Evolutionary conservation across 2,888 invertebrate genomes (phyloP).

Genomic region (Sphinx pinastri): DNA sequence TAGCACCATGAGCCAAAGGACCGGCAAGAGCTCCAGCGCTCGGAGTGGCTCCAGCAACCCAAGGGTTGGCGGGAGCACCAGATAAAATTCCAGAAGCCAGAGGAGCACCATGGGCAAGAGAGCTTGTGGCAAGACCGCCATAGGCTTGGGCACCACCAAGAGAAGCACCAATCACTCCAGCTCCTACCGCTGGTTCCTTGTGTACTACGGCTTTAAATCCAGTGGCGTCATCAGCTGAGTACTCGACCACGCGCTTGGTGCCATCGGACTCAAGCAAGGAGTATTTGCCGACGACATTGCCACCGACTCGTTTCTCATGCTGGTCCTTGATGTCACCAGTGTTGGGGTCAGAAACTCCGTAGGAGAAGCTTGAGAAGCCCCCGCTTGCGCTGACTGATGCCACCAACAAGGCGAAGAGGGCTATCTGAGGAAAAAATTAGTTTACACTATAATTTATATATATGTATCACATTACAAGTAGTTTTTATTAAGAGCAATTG

Average conservation of each 20-base stretch:
- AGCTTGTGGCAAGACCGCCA: constrained; percentile 1
- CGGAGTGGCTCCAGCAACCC: constrained; percentile 18
- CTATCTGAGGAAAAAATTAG: constrained; percentile 56
- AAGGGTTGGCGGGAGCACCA: constrained; percentile 20
- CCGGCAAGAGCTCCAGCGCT: constrained; percentile 1
- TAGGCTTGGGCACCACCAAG: constrained; percentile 24
- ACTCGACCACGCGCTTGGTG: constrained; percentile 76
- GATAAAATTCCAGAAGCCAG: constrained; percentile 19
- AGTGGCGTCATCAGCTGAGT: constrained; percentile 72
- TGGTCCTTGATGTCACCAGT: constrained; percentile 81
- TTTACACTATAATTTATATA: constrained; percentile 12
- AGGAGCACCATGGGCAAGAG: constrained; percentile 22
- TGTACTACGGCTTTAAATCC: constrained; percentile 80
- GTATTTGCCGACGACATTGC: constrained; percentile 77
- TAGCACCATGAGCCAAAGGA: constrained; percentile 11
- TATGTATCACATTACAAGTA: not conserved
- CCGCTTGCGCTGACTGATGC: constrained; percentile 56
- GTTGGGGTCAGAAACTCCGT: constrained; percentile 78
- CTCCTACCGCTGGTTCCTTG: constrained; percentile 62
- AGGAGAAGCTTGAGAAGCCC: constrained; percentile 72
- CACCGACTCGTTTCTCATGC: constrained; percentile 75
- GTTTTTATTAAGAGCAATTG: not conserved
- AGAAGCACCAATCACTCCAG: constrained; percentile 38
- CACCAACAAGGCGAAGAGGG: constrained; percentile 56
- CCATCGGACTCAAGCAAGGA: constrained; percentile 79